Evolutionary conservation across 2,888 invertebrate genomes (phyloP), one percentile per base, ranked within the genome.

Genomic region (Amaurobius ferox): DNA sequence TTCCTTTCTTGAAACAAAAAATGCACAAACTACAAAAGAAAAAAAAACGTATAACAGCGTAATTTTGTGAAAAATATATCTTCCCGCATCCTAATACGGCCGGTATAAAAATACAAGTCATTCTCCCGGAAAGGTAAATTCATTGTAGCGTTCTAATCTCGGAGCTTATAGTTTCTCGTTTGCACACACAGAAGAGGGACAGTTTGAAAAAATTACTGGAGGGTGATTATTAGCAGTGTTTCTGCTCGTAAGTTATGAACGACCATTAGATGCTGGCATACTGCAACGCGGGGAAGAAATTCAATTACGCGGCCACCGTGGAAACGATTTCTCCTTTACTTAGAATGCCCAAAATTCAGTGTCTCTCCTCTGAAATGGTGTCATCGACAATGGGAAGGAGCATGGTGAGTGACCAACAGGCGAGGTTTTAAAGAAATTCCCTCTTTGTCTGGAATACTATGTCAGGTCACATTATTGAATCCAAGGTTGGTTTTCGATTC

Each of bases 181-280:
- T 79, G 79, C 32, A 61, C 79, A 79, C 78, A 71, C 76, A 26
- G 29, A n/a, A 32, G 32, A 28, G 44, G 13, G 55, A 44, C 39
- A 44, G 29, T 30, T 13, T 23, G 55, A 71, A 66, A 66, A 80
- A 80, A 80, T 68, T 80, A 80, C 80, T 66, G 67, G 67, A 29
- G 80, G 80, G 80, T 80, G 80, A 80, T 80, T 80, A 80, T 80
- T 73, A 80, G 73, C 73, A 79, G 73, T 32, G 40, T 71, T 72
- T 70, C 29, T 30, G 55, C 55, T 72, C 72, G 48, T 73, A 67
- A 80, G 73, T 80, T 80, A 80, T 80, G 73, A 73, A 73, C 48
- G 39, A 61, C 80, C 67, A 80, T 80, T 80, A 80, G 72, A 40
- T n/a, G 28, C 44, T 55, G 29, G 40, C 55, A 61, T 72, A 35